phyloP scores from a whole-genome alignment of 2,113 vertebrate species.

The Fulmarus glacialis region DNA sequence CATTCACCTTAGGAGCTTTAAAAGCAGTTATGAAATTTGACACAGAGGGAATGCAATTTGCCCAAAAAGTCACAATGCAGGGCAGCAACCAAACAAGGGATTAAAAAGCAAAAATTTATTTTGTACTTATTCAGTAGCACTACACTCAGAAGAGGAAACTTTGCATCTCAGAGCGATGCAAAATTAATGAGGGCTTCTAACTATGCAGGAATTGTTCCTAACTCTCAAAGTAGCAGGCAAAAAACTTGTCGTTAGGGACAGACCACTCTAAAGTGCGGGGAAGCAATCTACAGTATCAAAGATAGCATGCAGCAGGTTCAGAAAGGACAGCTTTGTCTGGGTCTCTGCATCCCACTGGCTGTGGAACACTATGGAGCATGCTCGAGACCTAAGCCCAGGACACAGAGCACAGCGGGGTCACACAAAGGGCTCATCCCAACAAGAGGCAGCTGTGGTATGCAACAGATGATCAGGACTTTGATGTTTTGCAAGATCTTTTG shows the following conservation, averaged over 20 bases:
- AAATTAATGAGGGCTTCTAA: background rate
- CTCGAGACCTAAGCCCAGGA: background rate
- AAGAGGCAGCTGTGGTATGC: background rate
- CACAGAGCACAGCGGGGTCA: rapidly evolving
- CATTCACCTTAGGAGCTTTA: background rate
- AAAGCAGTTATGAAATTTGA: background rate
- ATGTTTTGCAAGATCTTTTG: background rate
- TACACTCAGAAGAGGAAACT: background rate
- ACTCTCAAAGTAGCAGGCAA: background rate
- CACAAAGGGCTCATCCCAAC: background rate
- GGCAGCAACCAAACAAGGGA: background rate
- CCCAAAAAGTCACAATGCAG: background rate
- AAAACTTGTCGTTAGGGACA: background rate
- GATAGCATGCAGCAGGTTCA: background rate
- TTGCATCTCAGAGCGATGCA: background rate
- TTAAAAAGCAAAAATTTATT: background rate
- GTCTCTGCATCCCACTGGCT: background rate
- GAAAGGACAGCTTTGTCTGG: background rate
- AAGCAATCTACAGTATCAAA: background rate
- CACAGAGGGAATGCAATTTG: background rate
- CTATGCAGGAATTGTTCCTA: background rate
- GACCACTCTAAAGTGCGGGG: background rate
- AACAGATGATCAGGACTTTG: background rate
- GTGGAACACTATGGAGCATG: background rate
- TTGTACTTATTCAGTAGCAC: background rate